These are phyloP conservation scores for Nomada goodeniana DNA, from an alignment of 2,888 invertebrate genomes.

Conservation along the genomic window DNA sequence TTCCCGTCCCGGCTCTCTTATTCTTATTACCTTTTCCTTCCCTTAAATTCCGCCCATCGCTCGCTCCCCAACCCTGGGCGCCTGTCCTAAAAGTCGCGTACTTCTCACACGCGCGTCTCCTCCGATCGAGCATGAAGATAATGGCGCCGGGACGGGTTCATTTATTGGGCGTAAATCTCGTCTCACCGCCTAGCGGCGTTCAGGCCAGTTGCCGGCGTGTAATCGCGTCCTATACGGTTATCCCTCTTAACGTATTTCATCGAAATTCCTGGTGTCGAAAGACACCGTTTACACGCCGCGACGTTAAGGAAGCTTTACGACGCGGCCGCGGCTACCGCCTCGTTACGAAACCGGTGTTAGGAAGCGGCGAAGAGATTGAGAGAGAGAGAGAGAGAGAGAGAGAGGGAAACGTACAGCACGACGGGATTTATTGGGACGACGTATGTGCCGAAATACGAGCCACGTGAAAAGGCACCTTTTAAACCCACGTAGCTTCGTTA, in stretches of 20 bases:
- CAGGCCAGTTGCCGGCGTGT: constrained; percentile 43
- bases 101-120: constrained; percentile 48
- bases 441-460: constrained; percentile 54
- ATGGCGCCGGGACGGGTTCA: constrained; percentile 71
- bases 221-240: constrained; percentile 59
- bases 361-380: background rate
- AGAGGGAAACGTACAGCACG: constrained; percentile 29
- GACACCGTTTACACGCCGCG: constrained; percentile 62
- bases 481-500: background rate
- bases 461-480: constrained; percentile 27
- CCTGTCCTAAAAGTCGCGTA: constrained; percentile 10
- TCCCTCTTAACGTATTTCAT: constrained; percentile 65
- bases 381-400: background rate
- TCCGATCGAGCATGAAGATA: constrained; percentile 74
- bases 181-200: constrained; percentile 48
- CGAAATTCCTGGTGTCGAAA: constrained; percentile 68
- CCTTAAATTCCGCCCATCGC: background rate
- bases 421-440: constrained; percentile 50
- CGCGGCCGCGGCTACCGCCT: constrained; percentile 50
- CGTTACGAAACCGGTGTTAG: constrained; percentile 61
- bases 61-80: background rate
- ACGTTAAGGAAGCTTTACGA: constrained; percentile 67
- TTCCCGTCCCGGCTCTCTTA: constrained; percentile 19
- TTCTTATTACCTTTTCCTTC: background rate
- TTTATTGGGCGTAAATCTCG: constrained; percentile 78